Evolutionary conservation across 2,797 vertebrate genomes (phyloP).

Genomic region (Helicolenus hilgendorfi): DNA sequence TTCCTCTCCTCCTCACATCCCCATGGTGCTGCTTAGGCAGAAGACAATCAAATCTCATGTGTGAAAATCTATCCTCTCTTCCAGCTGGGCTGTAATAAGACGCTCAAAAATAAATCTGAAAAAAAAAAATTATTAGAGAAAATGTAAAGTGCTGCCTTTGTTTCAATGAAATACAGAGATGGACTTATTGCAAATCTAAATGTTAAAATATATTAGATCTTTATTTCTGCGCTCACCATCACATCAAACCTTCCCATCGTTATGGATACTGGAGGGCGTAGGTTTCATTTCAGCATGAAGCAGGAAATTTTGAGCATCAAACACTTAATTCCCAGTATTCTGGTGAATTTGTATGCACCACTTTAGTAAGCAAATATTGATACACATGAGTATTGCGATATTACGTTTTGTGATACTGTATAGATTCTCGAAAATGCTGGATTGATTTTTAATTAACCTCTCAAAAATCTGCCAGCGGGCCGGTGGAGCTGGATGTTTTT

Average conservation of each 20-base stretch:
- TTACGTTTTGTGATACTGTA: no score
- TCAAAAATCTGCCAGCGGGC: no score
- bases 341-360: neutral
- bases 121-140: neutral
- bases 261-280: neutral
- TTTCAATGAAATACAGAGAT: neutral
- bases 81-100: constrained; percentile 34
- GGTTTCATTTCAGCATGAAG: neutral
- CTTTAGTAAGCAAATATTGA: no score
- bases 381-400: no score
- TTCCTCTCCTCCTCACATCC: neutral
- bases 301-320: neutral
- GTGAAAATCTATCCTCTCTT: neutral
- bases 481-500: no score
- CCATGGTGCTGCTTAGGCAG: neutral
- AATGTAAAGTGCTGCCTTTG: neutral
- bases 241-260: neutral
- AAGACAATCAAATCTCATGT: constrained; percentile 31
- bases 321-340: neutral
- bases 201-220: neutral
- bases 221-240: neutral
- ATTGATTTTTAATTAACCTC: no score
- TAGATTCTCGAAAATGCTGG: no score
- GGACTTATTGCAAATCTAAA: neutral
- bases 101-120: constrained; percentile 31